These are phyloP conservation scores for Campodea augens DNA, from an alignment of 1,140 invertebrate species.

Conservation along the genomic window DNA sequence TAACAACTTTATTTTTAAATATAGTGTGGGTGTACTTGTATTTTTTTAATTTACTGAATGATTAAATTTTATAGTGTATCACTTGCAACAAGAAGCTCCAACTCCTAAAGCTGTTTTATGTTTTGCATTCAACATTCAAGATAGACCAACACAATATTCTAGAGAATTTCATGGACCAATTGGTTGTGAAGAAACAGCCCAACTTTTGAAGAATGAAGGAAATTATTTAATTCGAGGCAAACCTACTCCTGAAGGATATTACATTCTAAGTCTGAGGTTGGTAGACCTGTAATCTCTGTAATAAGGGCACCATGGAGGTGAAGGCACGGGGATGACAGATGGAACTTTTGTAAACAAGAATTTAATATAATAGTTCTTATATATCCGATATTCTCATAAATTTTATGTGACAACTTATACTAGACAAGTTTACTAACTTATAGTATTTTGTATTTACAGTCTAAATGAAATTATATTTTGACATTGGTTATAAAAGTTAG, in stretches of 20 bases:
- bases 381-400: no score
- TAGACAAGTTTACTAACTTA: neutral
- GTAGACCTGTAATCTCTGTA: constrained; percentile 5
- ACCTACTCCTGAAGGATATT: constrained; percentile 44
- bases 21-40: no score
- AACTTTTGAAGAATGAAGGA: constrained; percentile 48
- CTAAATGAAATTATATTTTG: no score
- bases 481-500: no score
- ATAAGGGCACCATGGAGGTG: constrained; percentile 2
- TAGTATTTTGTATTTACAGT: neutral
- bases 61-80: constrained; percentile 43
- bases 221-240: constrained; percentile 65
- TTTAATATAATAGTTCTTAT: no score
- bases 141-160: constrained; percentile 43
- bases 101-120: constrained; percentile 41
- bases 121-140: constrained; percentile 25
- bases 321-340: neutral
- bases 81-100: constrained; percentile 66
- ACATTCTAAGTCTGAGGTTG: constrained; percentile 52
- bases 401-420: neutral
- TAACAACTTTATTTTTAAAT: no score
- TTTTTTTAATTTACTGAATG: no score
- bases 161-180: constrained; percentile 60
- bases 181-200: constrained; percentile 45
- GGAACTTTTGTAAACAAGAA: neutral